Evolutionary conservation across 2,797 vertebrate species (phyloP).

Genomic region (Fundulus diaphanus): DNA sequence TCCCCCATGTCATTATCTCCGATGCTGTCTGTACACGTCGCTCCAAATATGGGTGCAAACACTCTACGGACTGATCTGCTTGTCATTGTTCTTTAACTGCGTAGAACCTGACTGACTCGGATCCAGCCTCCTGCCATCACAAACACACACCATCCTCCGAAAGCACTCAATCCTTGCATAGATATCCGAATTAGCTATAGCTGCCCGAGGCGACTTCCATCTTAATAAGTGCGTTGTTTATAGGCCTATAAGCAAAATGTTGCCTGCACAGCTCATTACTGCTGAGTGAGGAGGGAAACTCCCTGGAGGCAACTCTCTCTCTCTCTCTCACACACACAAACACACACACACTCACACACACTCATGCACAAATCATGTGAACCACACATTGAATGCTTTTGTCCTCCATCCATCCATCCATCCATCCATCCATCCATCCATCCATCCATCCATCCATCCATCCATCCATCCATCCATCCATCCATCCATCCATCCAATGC

Average conservation of each 20-base stretch:
- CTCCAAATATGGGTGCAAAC: constrained; percentile 50
- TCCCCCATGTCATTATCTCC: constrained; percentile 10
- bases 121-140: constrained; percentile 2
- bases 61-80: constrained; percentile 46
- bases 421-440: too few species aligned
- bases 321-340: too few species aligned
- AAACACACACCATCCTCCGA: constrained; percentile 18
- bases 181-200: constrained; percentile 67
- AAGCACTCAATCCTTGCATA: constrained; percentile 40
- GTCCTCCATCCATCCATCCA: too few species aligned
- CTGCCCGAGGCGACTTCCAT: constrained; percentile 68
- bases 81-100: constrained; percentile 42
- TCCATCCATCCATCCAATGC: not conserved
- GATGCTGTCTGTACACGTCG: constrained; percentile 10
- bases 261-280: constrained; percentile 77
- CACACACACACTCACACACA: too few species aligned
- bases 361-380: constrained; percentile 1
- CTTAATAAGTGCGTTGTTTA: constrained; percentile 81
- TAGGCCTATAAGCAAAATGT: constrained; percentile 77
- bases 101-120: constrained; percentile 46
- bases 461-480: too few species aligned
- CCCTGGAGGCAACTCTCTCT: constrained; percentile 38
- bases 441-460: too few species aligned
- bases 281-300: constrained; percentile 69
- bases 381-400: constrained; percentile 22